Evolutionary conservation across 1,140 invertebrate genomes (phyloP).

Genomic region (Lepidurus arcticus): DNA sequence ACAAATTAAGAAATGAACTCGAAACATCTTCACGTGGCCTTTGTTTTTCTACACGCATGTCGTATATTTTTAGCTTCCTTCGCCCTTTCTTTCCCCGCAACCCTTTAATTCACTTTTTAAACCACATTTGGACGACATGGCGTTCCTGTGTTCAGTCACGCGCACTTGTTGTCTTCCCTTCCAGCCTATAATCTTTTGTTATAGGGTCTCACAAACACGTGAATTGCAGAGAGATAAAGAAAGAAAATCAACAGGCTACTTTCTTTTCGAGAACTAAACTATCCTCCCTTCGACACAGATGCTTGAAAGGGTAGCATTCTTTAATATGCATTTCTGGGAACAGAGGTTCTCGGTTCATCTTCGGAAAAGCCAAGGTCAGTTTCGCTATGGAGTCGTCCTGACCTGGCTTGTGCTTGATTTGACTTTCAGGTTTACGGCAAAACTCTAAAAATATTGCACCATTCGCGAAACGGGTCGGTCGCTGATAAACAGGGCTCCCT

Average conservation of each 20-base stretch:
- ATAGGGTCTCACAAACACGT: too few relatives aligned
- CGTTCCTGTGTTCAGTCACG: neutral
- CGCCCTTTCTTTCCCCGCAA: neutral
- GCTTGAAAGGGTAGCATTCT: too few relatives aligned
- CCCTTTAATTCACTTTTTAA: neutral
- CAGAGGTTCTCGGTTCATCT: too few relatives aligned
- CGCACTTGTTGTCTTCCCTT: neutral
- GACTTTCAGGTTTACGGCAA: neutral
- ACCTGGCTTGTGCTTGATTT: neutral
- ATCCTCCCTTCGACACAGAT: too few relatives aligned
- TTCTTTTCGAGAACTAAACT: too few relatives aligned
- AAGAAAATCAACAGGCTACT: too few relatives aligned
- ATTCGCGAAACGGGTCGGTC: neutral
- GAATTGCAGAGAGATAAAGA: too few relatives aligned
- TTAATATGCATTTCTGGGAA: too few relatives aligned
- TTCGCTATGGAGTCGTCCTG: neutral
- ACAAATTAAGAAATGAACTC: neutral
- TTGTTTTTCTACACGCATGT: neutral
- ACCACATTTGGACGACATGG: neutral
- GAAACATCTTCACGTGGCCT: neutral
- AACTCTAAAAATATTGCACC: neutral
- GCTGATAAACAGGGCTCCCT: neutral
- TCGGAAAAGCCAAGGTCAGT: too few relatives aligned
- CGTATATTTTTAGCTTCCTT: neutral
- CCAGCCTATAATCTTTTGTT: neutral